phyloP scores from a whole-genome alignment of 2,113 vertebrate genomes.

The Phaethon lepturus region DNA sequence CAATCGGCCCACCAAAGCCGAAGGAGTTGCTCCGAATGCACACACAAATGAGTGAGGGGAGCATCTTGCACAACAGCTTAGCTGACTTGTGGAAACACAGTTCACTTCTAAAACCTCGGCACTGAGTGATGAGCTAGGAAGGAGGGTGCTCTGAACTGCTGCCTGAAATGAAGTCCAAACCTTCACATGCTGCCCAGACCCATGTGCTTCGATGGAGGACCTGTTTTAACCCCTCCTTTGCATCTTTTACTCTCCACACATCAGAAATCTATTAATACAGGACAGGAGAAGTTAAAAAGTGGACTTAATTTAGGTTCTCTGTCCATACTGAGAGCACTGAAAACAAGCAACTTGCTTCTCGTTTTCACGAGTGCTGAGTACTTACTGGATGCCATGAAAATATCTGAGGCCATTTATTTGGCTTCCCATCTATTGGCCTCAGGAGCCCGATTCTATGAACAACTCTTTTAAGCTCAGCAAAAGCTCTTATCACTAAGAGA shows the following conservation, averaged over 20 bases:
- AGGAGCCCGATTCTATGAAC: neutral
- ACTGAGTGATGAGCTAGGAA: rapidly evolving
- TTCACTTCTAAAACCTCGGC: neutral
- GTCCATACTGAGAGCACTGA: neutral
- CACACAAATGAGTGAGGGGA: neutral
- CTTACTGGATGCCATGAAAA: neutral
- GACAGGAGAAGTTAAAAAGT: neutral
- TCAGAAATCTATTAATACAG: neutral
- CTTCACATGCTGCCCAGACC: neutral
- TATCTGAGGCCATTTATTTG: neutral
- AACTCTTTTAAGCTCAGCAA: neutral
- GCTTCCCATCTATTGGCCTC: neutral
- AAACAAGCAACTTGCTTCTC: neutral
- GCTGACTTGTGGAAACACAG: neutral
- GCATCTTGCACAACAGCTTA: neutral
- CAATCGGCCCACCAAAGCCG: neutral
- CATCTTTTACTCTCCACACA: neutral
- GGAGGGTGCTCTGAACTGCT: neutral
- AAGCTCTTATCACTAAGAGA: neutral
- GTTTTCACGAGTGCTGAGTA: neutral
- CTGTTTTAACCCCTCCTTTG: neutral
- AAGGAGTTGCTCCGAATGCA: neutral
- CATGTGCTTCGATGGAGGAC: rapidly evolving
- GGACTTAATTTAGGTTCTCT: neutral
- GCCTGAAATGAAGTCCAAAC: neutral